These are phyloP conservation scores for Clitarchus hookeri DNA, from an alignment of 2,888 invertebrate genomes.

Conservation along the genomic window DNA sequence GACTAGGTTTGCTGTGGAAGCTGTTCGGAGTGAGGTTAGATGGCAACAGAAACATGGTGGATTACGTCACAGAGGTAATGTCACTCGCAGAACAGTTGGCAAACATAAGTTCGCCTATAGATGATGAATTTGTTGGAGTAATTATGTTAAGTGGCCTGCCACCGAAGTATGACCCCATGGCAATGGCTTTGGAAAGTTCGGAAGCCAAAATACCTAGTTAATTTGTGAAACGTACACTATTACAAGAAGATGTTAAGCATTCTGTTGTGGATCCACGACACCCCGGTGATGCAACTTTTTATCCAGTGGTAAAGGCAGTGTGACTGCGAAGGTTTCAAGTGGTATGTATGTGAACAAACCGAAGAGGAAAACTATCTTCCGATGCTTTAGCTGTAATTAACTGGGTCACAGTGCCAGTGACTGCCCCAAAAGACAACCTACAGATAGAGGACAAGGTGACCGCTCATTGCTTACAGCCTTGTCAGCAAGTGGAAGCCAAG, in stretches of 20 bases:
- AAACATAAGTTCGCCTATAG: not conserved
- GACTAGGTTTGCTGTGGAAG: slow-evolving; percentile 20
- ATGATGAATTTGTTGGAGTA: not conserved
- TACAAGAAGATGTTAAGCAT: slow-evolving; percentile 20
- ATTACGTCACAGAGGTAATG: not conserved
- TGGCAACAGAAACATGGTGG: not conserved
- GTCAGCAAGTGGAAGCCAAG: not conserved
- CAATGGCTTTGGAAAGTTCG: not conserved
- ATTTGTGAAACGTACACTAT: slow-evolving; percentile 24
- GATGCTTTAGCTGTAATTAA: too few species aligned
- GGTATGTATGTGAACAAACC: not conserved
- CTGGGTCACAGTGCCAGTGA: not conserved
- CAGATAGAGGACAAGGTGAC: not conserved
- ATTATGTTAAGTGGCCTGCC: too few species aligned
- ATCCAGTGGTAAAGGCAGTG: not conserved
- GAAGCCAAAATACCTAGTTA: slow-evolving; percentile 19
- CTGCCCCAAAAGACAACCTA: not conserved
- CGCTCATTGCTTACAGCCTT: not conserved
- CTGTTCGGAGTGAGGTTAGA: slow-evolving; percentile 17
- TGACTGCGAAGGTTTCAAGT: not conserved
- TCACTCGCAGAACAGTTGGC: not conserved
- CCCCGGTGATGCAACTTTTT: not conserved
- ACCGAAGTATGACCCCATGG: not conserved
- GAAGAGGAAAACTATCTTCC: not conserved
- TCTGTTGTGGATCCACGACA: not conserved